Evolutionary conservation across 2,797 vertebrate genomes (phyloP).

Genomic region (Takifugu rubripes): DNA sequence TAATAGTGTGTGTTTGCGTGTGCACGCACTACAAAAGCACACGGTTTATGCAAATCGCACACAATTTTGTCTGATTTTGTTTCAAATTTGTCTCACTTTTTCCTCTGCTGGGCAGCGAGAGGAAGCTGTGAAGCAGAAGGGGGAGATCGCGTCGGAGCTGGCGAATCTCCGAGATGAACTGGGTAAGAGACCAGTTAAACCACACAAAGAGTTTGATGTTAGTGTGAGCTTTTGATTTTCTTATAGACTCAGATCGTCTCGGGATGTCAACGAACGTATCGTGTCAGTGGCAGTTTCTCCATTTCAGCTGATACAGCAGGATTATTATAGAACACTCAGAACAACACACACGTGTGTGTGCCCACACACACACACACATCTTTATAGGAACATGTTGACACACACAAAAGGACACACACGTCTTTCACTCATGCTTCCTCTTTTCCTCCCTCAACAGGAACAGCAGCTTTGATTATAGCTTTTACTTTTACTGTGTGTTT

Average conservation of each 20-base stretch:
- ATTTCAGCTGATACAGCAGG: no score
- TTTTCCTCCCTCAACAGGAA: conserved; percentile 1
- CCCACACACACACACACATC: not conserved
- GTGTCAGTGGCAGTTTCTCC: no score
- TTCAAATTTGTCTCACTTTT: not conserved
- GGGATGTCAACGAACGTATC: no score
- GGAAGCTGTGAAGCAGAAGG: conserved; percentile 62
- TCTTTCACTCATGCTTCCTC: not conserved
- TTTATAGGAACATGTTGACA: not conserved
- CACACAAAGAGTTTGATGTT: no score
- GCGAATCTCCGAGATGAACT: conserved; percentile 52
- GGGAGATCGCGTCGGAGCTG: conserved; percentile 50
- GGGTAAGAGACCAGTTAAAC: conserved; percentile 46
- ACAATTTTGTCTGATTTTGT: not conserved
- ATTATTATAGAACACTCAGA: not conserved
- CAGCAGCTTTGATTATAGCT: conserved; percentile 10
- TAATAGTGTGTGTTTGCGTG: conserved; percentile 3
- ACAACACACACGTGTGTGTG: not conserved
- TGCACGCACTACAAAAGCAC: not conserved
- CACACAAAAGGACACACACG: not conserved
- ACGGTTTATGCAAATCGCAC: no score
- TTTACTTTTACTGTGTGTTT: conserved; percentile 26
- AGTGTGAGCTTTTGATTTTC: no score
- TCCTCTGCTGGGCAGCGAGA: conserved; percentile 49
- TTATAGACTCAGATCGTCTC: no score